Evolutionary conservation across 1,140 invertebrate species (phyloP).

Genomic region (Caenorhabditis briggsae): DNA sequence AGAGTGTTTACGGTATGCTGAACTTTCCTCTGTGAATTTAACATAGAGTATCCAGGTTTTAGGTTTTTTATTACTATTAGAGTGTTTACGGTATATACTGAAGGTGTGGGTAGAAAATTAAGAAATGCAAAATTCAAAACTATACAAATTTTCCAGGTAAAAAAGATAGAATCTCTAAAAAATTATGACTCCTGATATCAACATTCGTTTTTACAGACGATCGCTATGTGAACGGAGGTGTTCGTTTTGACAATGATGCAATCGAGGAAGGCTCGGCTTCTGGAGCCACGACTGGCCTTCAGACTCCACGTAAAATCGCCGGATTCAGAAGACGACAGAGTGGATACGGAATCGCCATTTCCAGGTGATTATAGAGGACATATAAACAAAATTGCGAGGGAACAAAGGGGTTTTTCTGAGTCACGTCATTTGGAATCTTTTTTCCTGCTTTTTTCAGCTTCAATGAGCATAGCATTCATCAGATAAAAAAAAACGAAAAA

Average conservation of each 20-base stretch:
- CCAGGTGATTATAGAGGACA: slow-evolving; percentile 66
- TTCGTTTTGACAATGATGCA: slow-evolving; percentile 56
- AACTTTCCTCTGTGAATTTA: too few species aligned
- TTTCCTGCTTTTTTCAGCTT: slow-evolving; percentile 50
- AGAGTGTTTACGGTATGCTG: too few species aligned
- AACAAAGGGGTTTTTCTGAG: neutral
- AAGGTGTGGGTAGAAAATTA: too few species aligned
- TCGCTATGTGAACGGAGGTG: slow-evolving; percentile 60
- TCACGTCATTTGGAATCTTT: neutral
- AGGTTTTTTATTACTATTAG: too few species aligned
- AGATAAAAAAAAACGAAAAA: neutral
- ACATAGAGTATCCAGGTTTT: too few species aligned
- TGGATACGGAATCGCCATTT: slow-evolving; percentile 77
- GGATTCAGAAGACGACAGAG: slow-evolving; percentile 72
- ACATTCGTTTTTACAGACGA: slow-evolving; percentile 44
- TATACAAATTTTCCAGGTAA: too few species aligned
- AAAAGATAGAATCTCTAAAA: neutral
- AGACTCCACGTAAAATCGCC: neutral
- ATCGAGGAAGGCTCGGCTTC: neutral
- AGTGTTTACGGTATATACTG: too few species aligned
- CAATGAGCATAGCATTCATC: slow-evolving; percentile 21
- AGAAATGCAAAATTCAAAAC: too few species aligned
- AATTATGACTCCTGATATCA: neutral
- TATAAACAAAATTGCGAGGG: too few species aligned
- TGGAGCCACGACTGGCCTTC: neutral